These are phyloP conservation scores for Procambarus clarkii DNA, from an alignment of 1,140 invertebrate genomes.

Conservation along the genomic window DNA sequence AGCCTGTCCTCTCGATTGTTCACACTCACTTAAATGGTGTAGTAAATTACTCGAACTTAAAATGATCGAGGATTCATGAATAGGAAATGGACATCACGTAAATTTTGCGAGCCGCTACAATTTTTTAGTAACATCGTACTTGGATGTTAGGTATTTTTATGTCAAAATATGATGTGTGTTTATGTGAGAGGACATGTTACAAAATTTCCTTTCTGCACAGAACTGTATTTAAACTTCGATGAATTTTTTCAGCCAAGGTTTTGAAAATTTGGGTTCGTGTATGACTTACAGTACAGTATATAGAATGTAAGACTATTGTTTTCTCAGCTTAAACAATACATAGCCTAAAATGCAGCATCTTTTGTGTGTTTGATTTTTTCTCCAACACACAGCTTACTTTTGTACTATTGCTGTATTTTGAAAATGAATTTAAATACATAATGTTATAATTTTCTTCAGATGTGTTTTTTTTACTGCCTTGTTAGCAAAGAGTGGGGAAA, in stretches of 20 bases:
- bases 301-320: background rate
- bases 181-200: too few relatives aligned
- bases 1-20: too few relatives aligned
- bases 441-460: background rate
- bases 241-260: background rate
- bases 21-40: too few relatives aligned
- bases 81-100: too few relatives aligned
- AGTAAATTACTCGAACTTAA: too few relatives aligned
- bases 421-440: background rate
- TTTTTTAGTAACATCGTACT: too few relatives aligned
- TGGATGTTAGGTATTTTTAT: too few relatives aligned
- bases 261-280: background rate
- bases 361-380: background rate
- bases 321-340: background rate
- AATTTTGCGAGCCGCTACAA: too few relatives aligned
- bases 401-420: background rate
- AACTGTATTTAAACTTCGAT: background rate
- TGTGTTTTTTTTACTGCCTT: too few relatives aligned
- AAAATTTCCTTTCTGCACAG: background rate
- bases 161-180: too few relatives aligned
- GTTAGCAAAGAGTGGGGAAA: too few relatives aligned
- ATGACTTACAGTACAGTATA: background rate
- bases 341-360: background rate
- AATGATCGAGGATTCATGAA: too few relatives aligned
- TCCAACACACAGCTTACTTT: background rate